Evolutionary conservation across 2,888 invertebrate species (phyloP), one percentile per base, ranked within the genome.

Genomic region (Chymomyza procnemis): DNA sequence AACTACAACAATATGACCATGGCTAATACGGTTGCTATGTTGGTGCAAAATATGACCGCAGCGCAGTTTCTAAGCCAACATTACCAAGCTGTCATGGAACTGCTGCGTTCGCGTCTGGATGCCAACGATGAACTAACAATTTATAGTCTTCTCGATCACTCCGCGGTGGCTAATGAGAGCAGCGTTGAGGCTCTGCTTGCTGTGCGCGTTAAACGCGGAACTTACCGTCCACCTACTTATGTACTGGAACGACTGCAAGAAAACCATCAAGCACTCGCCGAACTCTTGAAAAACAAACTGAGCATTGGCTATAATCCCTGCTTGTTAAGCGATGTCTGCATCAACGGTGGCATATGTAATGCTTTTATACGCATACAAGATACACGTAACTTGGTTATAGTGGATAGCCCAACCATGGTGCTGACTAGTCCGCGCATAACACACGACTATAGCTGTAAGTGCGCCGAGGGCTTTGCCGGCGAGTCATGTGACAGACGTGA

Each of bases 381-480:
- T 77, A 47, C 64, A 0, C 75, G 74, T 0, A 67, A 73, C 1
- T 78, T 87, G 14, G 94, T 94, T 88, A 95, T 96, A 67, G 94
- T 94, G 3, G 96, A 97, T 89, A 97, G 96, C 80, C 94, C 95
- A 55, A 93, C 94, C 19, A 91, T 97, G 16, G 94, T 98, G 41
- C 93, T 98, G 57, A 96, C 97, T 19, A 95, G 97, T 0, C 97
- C 97, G 0, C 91, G 94, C 52, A 93, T 98, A 0, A 92, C 93
- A 8, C 95, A 97, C 88, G 95, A 95, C 75, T 95, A 95, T 88
- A 92, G 92, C 3, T 97, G 97, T 89, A 94, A 94, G 74, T 97
- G 97, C 88, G 93, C 94, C 0, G 95, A 96, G 72, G 96, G 97
- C 54, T 97, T 96, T 88, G 95, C 95, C 14, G 97, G 97, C 0